A percentile compares a stretch with the other conserved stretches of the same genome.
These are phyloP conservation scores for Endotricha flammealis DNA, from an alignment of 2,888 invertebrate species.

Conservation along the genomic window DNA sequence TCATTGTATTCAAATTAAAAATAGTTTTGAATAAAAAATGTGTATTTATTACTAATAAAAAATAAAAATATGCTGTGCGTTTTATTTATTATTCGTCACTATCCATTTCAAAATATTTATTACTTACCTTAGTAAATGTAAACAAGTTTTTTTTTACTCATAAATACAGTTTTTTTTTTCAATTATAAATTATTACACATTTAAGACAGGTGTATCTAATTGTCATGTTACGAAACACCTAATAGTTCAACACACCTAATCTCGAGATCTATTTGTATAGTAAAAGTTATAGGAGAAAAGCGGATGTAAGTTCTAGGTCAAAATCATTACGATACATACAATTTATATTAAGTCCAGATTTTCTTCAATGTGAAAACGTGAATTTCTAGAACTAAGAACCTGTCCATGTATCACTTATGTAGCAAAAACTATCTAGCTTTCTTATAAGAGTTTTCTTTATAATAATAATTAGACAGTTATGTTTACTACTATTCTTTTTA, in stretches of 20 bases:
- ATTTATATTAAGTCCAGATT: constrained; percentile 7
- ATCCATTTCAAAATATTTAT: too few species aligned
- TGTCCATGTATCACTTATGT: constrained; percentile 1
- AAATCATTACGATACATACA: constrained; percentile 11
- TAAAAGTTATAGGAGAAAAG: constrained; percentile 23
- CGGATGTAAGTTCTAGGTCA: constrained; percentile 19
- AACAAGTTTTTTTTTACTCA: too few species aligned
- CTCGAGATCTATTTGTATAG: constrained; percentile 9
- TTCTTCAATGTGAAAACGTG: constrained; percentile 8
- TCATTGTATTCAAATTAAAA: constrained; percentile 5
- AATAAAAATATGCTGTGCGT: constrained; percentile 31
- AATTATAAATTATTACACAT: too few species aligned
- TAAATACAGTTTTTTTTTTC: too few species aligned
- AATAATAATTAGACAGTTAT: too few species aligned
- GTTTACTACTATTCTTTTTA: too few species aligned
- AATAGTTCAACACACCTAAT: constrained; percentile 6
- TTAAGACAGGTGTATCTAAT: too few species aligned
- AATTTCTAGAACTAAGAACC: constrained; percentile 3
- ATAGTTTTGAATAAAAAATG: constrained; percentile 19
- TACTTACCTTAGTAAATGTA: too few species aligned
- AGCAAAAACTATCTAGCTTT: too few species aligned
- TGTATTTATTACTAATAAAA: constrained; percentile 28
- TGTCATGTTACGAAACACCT: constrained; percentile 1
- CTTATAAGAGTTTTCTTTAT: too few species aligned
- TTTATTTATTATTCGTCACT: too few species aligned